These are phyloP conservation scores for Danio tinwini DNA, from an alignment of 2,797 vertebrate species.

Conservation along the genomic window DNA sequence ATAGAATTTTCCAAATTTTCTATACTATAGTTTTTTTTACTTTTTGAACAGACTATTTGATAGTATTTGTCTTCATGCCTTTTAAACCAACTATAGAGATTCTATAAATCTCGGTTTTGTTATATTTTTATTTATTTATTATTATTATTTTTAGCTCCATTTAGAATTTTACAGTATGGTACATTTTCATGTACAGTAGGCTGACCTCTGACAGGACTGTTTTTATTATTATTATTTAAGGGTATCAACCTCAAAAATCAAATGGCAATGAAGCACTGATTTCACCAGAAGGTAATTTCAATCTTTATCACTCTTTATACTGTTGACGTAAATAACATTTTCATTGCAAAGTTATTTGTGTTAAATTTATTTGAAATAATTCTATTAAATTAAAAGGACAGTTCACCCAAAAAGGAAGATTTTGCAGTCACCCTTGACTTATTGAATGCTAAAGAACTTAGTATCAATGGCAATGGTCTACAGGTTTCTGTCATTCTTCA, in stretches of 20 bases:
- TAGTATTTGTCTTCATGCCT: background rate
- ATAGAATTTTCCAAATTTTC: no score
- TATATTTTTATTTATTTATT: background rate
- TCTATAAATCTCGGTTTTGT: background rate
- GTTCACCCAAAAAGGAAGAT: no score
- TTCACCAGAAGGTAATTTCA: conserved; percentile 43
- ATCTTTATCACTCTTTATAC: no score
- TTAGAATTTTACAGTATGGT: background rate
- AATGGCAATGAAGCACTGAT: conserved; percentile 34
- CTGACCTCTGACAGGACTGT: background rate
- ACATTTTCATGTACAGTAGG: background rate
- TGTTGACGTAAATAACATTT: background rate
- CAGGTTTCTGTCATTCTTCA: no score
- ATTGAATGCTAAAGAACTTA: no score
- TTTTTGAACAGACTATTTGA: background rate
- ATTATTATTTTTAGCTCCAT: no score
- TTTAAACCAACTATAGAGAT: background rate
- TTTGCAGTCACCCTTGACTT: no score
- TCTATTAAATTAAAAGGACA: no score
- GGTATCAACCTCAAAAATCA: conserved; percentile 40
- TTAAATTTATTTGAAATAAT: background rate
- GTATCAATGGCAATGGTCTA: no score
- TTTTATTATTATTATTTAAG: conserved; percentile 27
- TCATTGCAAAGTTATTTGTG: background rate
- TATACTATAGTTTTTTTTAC: background rate